Conservation (phyloP, 2,113 vertebrate species). For the Grallaria varia region DNA sequence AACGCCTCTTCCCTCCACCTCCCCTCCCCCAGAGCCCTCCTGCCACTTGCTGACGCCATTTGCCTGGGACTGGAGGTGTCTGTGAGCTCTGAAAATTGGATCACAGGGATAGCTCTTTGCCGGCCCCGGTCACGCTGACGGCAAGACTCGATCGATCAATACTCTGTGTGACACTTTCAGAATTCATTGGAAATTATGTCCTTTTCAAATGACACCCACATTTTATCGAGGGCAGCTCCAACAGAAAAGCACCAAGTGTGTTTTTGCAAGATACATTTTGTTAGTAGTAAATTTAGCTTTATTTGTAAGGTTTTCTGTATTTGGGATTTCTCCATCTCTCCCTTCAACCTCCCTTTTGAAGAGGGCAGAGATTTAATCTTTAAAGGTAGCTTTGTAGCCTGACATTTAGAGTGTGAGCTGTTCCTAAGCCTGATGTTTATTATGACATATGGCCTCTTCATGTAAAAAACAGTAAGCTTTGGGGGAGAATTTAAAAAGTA, state of each 20-base stretch:
- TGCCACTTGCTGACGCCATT: slow-evolving; percentile 72
- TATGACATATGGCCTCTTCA: slow-evolving; percentile 43
- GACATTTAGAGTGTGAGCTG: slow-evolving; percentile 67
- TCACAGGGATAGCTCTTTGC: slow-evolving; percentile 86
- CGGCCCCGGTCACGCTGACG: slow-evolving; percentile 80
- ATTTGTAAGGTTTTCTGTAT: slow-evolving; percentile 50
- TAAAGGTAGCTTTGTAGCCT: slow-evolving; percentile 67
- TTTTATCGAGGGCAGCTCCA: slow-evolving; percentile 69
- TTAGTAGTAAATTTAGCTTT: slow-evolving; percentile 63
- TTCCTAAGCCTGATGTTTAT: slow-evolving; percentile 57
- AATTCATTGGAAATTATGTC: slow-evolving; percentile 79
- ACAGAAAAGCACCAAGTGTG: slow-evolving; percentile 58
- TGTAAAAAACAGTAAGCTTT: slow-evolving; percentile 57
- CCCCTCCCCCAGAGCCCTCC: not conserved
- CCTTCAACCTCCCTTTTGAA: slow-evolving; percentile 54
- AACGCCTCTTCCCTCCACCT: not conserved
- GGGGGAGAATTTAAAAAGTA: slow-evolving; percentile 55
- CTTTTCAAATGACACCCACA: slow-evolving; percentile 77
- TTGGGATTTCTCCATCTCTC: slow-evolving; percentile 43
- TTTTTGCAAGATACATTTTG: slow-evolving; percentile 65
- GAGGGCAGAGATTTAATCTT: slow-evolving; percentile 65
- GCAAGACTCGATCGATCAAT: slow-evolving; percentile 90
- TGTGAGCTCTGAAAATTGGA: slow-evolving; percentile 90
- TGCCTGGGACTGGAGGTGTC: slow-evolving; percentile 81
- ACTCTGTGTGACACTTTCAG: slow-evolving; percentile 78